These are phyloP conservation scores for Campaea margaritaria DNA, from an alignment of 2,888 invertebrate species.

Conservation along the genomic window DNA sequence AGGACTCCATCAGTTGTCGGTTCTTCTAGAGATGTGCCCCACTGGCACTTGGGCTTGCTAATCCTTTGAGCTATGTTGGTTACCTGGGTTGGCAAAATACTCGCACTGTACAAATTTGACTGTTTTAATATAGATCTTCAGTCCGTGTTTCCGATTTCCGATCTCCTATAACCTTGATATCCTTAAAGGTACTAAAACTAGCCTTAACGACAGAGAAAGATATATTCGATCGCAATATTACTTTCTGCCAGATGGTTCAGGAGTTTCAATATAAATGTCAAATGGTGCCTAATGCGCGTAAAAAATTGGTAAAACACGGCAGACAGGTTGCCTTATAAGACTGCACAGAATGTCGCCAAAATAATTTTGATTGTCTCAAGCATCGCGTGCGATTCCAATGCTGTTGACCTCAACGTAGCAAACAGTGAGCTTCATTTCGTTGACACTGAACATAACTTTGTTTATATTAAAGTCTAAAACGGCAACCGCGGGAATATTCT, in stretches of 20 bases:
- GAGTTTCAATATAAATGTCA: constrained; percentile 4
- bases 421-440: constrained; percentile 33
- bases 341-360: constrained; percentile 28
- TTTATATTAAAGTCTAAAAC: constrained; percentile 56
- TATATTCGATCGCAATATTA: constrained; percentile 7
- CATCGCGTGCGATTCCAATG: constrained; percentile 33
- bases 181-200: not conserved
- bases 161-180: not conserved
- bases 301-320: constrained; percentile 11
- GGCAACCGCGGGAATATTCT: constrained; percentile 69
- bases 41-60: too few species aligned
- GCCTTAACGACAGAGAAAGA: not conserved
- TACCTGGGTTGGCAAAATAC: not conserved
- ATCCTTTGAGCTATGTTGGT: too few species aligned
- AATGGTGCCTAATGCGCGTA: not conserved
- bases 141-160: too few species aligned
- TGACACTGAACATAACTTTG: constrained; percentile 36
- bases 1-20: too few species aligned
- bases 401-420: constrained; percentile 36
- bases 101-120: not conserved
- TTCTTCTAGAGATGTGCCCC: too few species aligned
- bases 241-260: constrained; percentile 4
- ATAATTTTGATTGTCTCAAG: constrained; percentile 36
- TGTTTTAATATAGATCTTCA: too few species aligned
- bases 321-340: constrained; percentile 19